Conservation (phyloP, 2,113 vertebrate species). For the cattle (Bos taurus) region DNA sequence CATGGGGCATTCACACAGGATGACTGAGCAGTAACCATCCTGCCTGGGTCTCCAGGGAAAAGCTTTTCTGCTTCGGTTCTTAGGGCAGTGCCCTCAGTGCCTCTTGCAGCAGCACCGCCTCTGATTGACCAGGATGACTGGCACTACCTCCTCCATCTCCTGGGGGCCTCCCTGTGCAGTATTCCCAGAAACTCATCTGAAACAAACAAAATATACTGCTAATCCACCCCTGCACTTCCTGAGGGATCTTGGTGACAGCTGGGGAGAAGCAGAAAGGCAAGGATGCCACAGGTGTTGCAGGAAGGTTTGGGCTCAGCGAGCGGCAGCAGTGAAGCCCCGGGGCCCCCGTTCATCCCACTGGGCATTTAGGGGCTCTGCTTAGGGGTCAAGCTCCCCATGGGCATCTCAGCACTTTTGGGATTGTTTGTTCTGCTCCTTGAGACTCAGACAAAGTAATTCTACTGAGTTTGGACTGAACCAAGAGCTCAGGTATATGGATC, state of each 20-base stretch:
- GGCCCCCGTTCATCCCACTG: not conserved
- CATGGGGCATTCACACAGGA: not conserved
- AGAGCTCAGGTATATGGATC: not conserved
- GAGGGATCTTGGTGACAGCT: not conserved
- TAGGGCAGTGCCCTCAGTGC: not conserved
- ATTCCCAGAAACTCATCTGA: not conserved
- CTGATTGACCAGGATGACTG: not conserved
- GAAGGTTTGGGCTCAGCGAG: slow-evolving; percentile 14
- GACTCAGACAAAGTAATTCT: not conserved
- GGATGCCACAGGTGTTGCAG: not conserved
- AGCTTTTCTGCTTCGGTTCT: not conserved
- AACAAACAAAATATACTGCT: not conserved
- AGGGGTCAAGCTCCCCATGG: not conserved
- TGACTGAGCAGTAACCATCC: not conserved
- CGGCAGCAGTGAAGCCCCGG: not conserved
- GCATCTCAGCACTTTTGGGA: not conserved
- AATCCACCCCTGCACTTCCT: not conserved
- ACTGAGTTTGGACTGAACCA: not conserved
- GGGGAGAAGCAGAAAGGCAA: not conserved
- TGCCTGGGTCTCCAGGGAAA: not conserved
- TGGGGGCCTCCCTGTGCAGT: too few relatives aligned
- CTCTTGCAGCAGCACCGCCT: not conserved
- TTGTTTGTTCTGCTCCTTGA: slow-evolving; percentile 3
- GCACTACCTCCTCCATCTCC: not conserved
- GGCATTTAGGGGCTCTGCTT: not conserved